Evolutionary conservation across 2,113 vertebrate species (phyloP).

Genomic region (Saguinus imperator): DNA sequence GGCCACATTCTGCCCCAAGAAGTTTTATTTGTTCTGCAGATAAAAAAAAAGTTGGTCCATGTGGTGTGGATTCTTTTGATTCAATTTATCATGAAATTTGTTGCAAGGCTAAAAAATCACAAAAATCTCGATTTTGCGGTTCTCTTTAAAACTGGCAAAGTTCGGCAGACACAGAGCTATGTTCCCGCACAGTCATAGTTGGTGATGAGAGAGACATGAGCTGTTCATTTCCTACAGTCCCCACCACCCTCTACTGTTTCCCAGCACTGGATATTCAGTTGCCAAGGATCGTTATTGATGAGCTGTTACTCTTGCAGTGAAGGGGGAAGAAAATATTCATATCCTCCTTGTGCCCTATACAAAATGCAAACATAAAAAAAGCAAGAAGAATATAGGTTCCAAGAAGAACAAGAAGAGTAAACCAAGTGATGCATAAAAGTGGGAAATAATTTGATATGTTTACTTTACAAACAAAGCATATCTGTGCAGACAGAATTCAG

Average conservation of each 20-base stretch:
- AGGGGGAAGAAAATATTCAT: not conserved
- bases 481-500: not conserved
- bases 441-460: not conserved
- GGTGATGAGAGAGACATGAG: too few relatives aligned
- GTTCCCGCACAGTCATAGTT: too few relatives aligned
- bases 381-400: not conserved
- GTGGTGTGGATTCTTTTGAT: not conserved
- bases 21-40: not conserved
- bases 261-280: fast-evolving
- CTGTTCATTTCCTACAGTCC: fast-evolving
- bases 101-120: not conserved
- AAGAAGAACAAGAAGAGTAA: not conserved
- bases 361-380: not conserved
- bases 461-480: not conserved
- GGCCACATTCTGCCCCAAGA: not conserved
- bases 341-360: not conserved
- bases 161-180: fast-evolving
- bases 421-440: not conserved
- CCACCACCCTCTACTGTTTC: fast-evolving
- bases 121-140: not conserved
- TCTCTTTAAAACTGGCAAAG: not conserved
- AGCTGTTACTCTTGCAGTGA: not conserved
- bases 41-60: too few relatives aligned
- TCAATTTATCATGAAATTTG: not conserved
- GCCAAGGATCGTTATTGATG: fast-evolving